Evolutionary conservation across 2,113 vertebrate species (phyloP), one percentile per base, ranked within the genome.

Genomic region (Stegastes partitus): DNA sequence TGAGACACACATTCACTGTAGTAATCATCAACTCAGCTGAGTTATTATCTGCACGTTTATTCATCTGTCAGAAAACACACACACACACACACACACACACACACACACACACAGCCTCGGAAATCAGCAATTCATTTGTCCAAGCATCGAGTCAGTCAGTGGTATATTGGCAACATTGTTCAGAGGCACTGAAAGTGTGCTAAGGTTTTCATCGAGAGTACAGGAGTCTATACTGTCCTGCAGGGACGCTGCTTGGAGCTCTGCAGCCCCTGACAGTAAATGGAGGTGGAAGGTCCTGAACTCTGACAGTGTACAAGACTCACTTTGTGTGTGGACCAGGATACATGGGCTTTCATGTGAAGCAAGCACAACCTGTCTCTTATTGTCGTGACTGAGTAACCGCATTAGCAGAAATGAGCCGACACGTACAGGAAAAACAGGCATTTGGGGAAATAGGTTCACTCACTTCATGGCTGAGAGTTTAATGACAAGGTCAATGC

Each of bases 161-260:
- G 84, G 77, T 66, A 47, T 75, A 67, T 91, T 88, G 83, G 85
- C 82, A 88, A 82, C 82, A 22, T 82, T 80, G 78, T 88, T 82
- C 68, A 87, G 89, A 92, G 91, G 89, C 91, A 90, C 87, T 84
- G 71, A 76, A 73, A 77, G 76, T 91, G 83, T 85, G 81, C 77
- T 89, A 85, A 85, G 85, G 87, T 77, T 82, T 85, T 85, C 63
- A 79, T 71, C 72, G 56, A 76, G 74, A 65, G 37, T 62, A 78
- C 18, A 65, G 57, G 58, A 65, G 62, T 25, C 23, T 57, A 47
- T 64, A 49, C 25, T 73, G 51, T 80, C 62, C 68, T 68, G 34
- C 68, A 61, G 85, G 80, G 87, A 54, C 9, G 1, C 63, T 51
- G 56, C 56, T 22, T 49, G 50, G 50, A 79, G 9, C 39, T 78